phyloP scores from a whole-genome alignment of 2,888 invertebrate genomes.

The Tetragonula carbonaria region DNA sequence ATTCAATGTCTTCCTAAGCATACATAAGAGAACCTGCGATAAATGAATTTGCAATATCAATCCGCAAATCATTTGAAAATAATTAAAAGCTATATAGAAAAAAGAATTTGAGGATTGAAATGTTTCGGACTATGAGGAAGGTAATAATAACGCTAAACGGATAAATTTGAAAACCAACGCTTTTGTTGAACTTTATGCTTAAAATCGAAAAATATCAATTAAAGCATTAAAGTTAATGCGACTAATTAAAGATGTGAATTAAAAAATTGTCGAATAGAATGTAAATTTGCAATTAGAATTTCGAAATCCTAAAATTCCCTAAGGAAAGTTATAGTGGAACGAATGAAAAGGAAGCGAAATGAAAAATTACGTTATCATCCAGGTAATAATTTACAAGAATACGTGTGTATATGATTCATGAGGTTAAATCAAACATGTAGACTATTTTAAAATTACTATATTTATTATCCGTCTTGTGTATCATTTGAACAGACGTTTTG shows the following conservation, averaged over 20 bases:
- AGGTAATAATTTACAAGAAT: too few species aligned
- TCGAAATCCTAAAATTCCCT: neutral
- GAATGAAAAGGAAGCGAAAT: neutral
- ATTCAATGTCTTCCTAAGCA: neutral
- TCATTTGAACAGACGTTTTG: constrained; percentile 51
- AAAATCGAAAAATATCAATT: neutral
- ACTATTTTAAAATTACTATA: constrained; percentile 76
- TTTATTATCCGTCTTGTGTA: constrained; percentile 69
- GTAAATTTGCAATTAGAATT: constrained; percentile 7
- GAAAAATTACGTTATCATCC: too few species aligned
- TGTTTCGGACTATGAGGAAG: neutral
- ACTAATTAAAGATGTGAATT: neutral
- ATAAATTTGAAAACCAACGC: neutral
- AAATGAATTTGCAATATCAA: constrained; percentile 12
- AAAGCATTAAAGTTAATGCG: neutral
- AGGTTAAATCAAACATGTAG: neutral
- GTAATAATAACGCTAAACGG: constrained; percentile 26
- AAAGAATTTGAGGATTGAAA: constrained; percentile 2
- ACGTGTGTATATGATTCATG: neutral
- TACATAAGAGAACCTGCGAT: neutral
- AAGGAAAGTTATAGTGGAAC: neutral
- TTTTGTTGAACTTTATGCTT: constrained; percentile 8
- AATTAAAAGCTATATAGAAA: constrained; percentile 30
- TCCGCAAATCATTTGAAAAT: constrained; percentile 43
- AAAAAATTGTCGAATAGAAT: neutral